Base-by-base conservation (phyloP, 2,797 vertebrate genomes). In the Antennarius maculatus region DNA sequence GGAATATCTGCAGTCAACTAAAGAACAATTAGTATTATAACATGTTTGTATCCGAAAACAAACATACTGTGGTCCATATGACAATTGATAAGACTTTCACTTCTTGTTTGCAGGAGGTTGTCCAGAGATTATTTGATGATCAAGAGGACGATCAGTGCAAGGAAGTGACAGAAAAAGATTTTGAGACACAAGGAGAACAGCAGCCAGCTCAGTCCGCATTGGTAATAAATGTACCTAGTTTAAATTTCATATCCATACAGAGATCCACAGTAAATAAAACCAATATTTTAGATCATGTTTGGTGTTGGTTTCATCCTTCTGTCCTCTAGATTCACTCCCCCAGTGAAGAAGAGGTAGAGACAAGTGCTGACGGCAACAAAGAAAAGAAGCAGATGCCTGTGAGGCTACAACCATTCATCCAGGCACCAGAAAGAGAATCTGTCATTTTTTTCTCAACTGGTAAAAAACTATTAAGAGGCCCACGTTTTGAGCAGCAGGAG, bases 371-470 rank as follows among this genome's bases (percentile, higher is more conserved):
- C 10, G 6, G 15, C 0, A 49, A 72, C 0, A 31, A 81, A 0
- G 53, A 73, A 2, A 15, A 45, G 37, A 42, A 78, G 61, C 41
- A 45, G 43, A 69, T 4, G 17, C 18, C 17, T 2, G 39, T 28
- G 12, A 61, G 60, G 54, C 41, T 7, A 37, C 86, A 77, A 66
- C 88, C 86, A 0, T 92, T 91, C 42, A 10, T 90, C 43, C 92
- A 90, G 61, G 83, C 82, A 5, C 75, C 63, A 5, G 85, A 90
- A 10, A 86, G 93, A 76, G 86, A 92, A 63, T 95, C 94, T 0
- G 93, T 95, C 49, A 95, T 94, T 61, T 89, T 94, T 70, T 93
- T 94, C 75, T 92, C 92, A 10, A 88, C 89, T 0, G 88, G 90
- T 15, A 89, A 89, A 85, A 88, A 80, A 47, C 57, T 90, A 15